Percentiles rank a stretch among this genome's conserved stretches.
Conservation (phyloP, 2,888 invertebrate species). For the Anoncus sp. region DNA sequence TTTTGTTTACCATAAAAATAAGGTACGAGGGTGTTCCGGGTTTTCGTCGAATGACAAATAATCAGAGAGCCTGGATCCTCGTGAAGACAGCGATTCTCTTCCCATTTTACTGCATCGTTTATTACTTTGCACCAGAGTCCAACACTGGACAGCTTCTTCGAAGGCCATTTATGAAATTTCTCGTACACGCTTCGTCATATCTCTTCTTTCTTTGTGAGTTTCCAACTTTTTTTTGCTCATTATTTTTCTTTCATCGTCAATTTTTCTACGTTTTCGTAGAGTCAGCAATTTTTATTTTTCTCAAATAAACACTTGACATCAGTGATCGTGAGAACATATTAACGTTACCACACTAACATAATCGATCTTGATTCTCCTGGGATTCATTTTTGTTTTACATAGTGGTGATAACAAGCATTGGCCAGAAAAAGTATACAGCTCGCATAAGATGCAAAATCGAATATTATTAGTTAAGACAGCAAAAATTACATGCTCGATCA, state of each 20-base stretch:
- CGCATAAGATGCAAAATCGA: too few species aligned
- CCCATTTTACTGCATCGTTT: slow-evolving; percentile 93
- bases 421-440: too few species aligned
- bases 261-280: too few species aligned
- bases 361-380: too few species aligned
- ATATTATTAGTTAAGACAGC: too few species aligned
- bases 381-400: too few species aligned
- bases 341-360: too few species aligned
- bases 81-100: slow-evolving; percentile 92
- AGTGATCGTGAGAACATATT: too few species aligned
- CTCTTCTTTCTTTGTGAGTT: slow-evolving; percentile 96
- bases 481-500: too few species aligned
- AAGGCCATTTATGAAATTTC: slow-evolving; percentile 98
- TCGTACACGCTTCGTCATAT: slow-evolving; percentile 97
- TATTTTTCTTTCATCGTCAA: not conserved
- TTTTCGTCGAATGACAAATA: slow-evolving; percentile 92
- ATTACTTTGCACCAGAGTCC: slow-evolving; percentile 94
- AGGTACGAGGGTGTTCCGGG: slow-evolving; percentile 96
- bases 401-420: too few species aligned
- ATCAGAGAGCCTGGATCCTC: slow-evolving; percentile 90
- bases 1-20: not conserved
- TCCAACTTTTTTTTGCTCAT: not conserved
- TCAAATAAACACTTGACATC: too few species aligned
- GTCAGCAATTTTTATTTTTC: too few species aligned
- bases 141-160: slow-evolving; percentile 92